Evolutionary conservation across 2,113 vertebrate genomes (phyloP).

Genomic region (Drymodes brunneopygia): DNA sequence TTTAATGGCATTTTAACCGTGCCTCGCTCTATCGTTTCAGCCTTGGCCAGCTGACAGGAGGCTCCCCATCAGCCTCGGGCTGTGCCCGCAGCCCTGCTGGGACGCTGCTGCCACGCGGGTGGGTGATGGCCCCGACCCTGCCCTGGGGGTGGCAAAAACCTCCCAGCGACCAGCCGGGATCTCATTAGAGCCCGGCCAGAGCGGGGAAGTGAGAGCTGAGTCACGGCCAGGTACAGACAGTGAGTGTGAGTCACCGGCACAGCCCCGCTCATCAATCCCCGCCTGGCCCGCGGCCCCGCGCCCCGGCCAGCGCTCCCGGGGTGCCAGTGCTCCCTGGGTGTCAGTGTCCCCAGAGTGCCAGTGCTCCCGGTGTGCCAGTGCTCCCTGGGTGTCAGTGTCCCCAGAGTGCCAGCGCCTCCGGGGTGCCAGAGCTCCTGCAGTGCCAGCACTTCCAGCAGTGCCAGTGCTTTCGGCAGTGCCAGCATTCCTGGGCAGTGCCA

Average conservation of each 20-base stretch:
- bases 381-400: neutral
- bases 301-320: neutral
- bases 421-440: neutral
- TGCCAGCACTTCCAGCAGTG: neutral
- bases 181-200: neutral
- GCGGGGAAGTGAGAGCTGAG: neutral
- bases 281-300: neutral
- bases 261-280: neutral
- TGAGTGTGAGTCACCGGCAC: slow-evolving; percentile 11
- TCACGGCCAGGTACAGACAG: slow-evolving; percentile 28
- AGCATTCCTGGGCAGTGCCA: neutral
- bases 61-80: neutral
- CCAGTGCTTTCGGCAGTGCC: neutral
- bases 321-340: neutral
- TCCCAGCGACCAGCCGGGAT: neutral
- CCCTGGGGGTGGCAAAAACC: neutral
- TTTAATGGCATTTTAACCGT: neutral
- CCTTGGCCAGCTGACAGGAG: neutral
- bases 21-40: neutral
- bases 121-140: neutral
- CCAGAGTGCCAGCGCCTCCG: neutral
- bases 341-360: neutral
- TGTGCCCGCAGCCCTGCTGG: neutral
- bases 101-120: neutral
- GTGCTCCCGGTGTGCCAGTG: neutral